These are phyloP conservation scores for Xestia c-nigrum DNA, from an alignment of 2,888 invertebrate genomes.

Conservation along the genomic window DNA sequence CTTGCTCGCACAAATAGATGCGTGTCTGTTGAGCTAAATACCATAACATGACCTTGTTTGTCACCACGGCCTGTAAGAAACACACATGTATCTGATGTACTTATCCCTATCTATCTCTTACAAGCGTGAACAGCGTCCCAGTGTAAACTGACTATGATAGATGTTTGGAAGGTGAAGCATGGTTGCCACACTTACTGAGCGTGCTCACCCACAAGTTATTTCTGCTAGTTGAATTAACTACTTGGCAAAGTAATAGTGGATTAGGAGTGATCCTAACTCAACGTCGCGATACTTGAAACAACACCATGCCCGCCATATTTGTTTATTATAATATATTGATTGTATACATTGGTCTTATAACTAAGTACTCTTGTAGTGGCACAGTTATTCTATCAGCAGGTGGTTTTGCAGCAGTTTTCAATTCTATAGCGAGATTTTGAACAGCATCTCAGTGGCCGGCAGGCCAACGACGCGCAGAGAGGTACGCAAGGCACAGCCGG, in stretches of 20 bases:
- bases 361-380: constrained; percentile 20
- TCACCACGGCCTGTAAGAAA: neutral
- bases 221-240: neutral
- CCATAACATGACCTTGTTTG: neutral
- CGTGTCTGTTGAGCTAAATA: no score
- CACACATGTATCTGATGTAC: neutral
- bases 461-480: constrained; percentile 63
- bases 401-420: constrained; percentile 65
- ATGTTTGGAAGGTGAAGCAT: neutral
- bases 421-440: constrained; percentile 56
- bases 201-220: neutral
- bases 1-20: no score
- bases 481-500: constrained; percentile 64
- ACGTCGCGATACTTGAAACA: constrained; percentile 34
- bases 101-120: neutral
- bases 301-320: constrained; percentile 33
- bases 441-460: constrained; percentile 49
- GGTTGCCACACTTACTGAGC: neutral
- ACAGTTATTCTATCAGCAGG: constrained; percentile 66
- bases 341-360: constrained; percentile 27
- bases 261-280: neutral
- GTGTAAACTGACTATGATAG: neutral
- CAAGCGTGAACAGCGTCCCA: neutral
- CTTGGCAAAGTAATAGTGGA: neutral
- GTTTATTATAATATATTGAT: constrained; percentile 39